Percentiles rank a stretch among this genome's conserved stretches.
Evolutionary conservation across 2,113 vertebrate genomes (phyloP).

Genomic region (Silurus glanis): DNA sequence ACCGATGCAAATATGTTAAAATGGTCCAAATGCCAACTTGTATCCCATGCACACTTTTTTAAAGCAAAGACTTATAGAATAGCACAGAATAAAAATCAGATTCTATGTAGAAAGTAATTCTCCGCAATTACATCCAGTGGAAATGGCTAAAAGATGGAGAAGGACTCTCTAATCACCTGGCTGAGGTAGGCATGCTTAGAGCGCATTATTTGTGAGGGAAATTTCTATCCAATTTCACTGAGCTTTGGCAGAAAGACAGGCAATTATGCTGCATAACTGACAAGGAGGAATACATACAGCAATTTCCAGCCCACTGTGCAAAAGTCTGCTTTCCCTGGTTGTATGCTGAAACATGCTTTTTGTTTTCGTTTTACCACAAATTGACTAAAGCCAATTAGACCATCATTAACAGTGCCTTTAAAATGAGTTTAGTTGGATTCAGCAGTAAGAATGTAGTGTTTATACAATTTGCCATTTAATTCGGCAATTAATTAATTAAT

Average conservation of each 20-base stretch:
- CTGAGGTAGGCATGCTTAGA: conserved; percentile 35
- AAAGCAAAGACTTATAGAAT: too few relatives aligned
- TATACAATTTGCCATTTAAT: background rate
- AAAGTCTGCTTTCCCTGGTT: conserved; percentile 39
- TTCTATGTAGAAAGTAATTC: background rate
- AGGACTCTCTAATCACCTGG: conserved; percentile 35
- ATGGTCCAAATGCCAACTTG: too few relatives aligned
- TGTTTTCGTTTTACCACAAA: conserved; percentile 23
- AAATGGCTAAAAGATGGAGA: conserved; percentile 26
- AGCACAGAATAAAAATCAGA: background rate
- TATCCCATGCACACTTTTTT: too few relatives aligned
- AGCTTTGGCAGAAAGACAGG: conserved; percentile 53
- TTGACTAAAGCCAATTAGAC: conserved; percentile 52
- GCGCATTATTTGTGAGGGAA: conserved; percentile 45
- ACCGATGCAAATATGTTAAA: too few relatives aligned
- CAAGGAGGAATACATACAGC: conserved; percentile 53
- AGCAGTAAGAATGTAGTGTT: conserved; percentile 15
- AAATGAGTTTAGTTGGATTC: conserved; percentile 24
- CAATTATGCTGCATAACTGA: conserved; percentile 52
- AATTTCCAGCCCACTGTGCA: conserved; percentile 41
- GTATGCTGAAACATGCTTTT: conserved; percentile 44
- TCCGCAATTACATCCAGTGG: conserved; percentile 15
- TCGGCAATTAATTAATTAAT: too few relatives aligned
- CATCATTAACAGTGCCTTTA: conserved; percentile 27
- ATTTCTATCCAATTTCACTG: conserved; percentile 47